Evolutionary conservation across 2,113 vertebrate genomes (phyloP), one percentile per base, ranked within the genome.

Genomic region (Anguilla japonica): DNA sequence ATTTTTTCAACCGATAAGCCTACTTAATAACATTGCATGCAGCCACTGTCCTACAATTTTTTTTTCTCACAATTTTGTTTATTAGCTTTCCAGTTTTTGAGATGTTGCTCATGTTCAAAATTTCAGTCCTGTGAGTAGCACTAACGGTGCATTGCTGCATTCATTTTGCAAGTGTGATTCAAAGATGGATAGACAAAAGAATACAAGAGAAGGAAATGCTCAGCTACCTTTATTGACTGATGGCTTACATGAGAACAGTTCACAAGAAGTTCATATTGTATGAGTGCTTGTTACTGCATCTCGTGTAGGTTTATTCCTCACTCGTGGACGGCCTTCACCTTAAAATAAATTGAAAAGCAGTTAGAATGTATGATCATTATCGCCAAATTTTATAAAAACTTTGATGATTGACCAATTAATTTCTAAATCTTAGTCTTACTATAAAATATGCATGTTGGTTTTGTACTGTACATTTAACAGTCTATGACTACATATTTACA

Each of bases 241-340:
- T 39, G 50, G 29, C 46, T 57, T 50, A 29, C 29, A 67, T 67
- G 22, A n/a, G 90, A 67, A 82, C 84, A 83, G 84, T 88, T 84
- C 87, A 92, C 89, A 94, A 89, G 87, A 85, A 60, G 40, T 7
- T 91, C 93, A 96, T 95, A 95, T 94, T 95, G 43, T 95, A 94
- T 93, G 92, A 91, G 41, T 88, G 85, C 85, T 90, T 92, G 89
- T 83, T 79, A 75, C 83, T 90, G 84, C 82, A 0, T 84, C 6
- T 40, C 29, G 20, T 56, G 4, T 78, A 20, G 60, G 22, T 8
- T 86, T 14, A 34, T 83, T 63, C 39, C 15, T 94, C 87, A 93
- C 87, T 96, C 93, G 18, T 91, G 90, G 67, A 83, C 87, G 0
- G 95, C 92, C 85, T 94, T 95, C 41, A 50, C 84, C 95, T 96